Evolutionary conservation across 2,113 vertebrate species (phyloP), one percentile per base, ranked within the genome.

Genomic region (Corydoras maculifer): DNA sequence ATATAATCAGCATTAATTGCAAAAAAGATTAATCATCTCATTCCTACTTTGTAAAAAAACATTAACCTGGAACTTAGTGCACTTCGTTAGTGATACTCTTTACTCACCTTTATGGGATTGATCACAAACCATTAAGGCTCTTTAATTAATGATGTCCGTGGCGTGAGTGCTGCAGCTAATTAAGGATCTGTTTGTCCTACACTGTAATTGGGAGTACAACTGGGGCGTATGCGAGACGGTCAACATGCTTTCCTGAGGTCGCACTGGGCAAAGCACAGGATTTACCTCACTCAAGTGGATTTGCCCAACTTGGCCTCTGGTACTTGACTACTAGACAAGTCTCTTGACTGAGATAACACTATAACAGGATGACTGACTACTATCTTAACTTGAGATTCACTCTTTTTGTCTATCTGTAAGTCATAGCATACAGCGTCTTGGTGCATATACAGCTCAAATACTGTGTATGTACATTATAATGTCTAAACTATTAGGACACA

Each of bases 241-340:
- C 9, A 8, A 54, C n/a, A 18, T 43, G 58, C 48, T 65, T 68
- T 57, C 54, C 62, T 72, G 75, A 80, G 78, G 80, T 50, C 84
- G 80, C 62, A 12, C 51, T 12, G 73, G 51, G 60, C 58, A 72
- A 77, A 75, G 68, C 64, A 10, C 76, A 58, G 67, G 74, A 81
- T 70, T 79, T 81, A 78, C 80, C 76, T 75, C 57, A 64, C 55
- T 64, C 76, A 85, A 84, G 75, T 79, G 78, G 82, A 86, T 87
- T 87, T 82, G 60, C 65, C 43, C 15, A 3, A 72, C 78, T 79
- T 48, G 3, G 48, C 69, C 58, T 61, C 68, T 54, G 72, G 57
- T 78, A 51, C 73, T 43, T 72, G 59, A 68, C 51, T 67, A 8
- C 48, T 60, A 10, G 10, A 49, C 31, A 61, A 58, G 62, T 72